phyloP scores from a whole-genome alignment of 1,140 invertebrate species.

The Diplogasteroides magnus region DNA sequence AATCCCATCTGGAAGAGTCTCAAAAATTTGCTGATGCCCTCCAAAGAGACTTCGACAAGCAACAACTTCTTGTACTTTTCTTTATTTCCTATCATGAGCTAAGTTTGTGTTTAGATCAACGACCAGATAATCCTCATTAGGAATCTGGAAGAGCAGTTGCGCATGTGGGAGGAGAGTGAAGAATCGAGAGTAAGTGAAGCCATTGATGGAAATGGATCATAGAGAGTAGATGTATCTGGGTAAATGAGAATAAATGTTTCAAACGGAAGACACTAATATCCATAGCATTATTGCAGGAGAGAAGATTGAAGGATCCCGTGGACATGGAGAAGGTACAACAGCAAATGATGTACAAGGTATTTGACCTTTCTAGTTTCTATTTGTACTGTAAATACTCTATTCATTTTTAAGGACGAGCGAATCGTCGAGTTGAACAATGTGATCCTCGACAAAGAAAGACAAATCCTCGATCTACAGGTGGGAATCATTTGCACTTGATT shows the following conservation, averaged over 20 bases:
- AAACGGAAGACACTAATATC: conserved; percentile 4
- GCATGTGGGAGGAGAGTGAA: background rate
- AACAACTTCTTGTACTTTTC: no score
- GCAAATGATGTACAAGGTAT: conserved; percentile 25
- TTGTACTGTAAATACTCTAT: background rate
- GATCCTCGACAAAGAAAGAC: conserved; percentile 36
- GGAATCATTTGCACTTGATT: background rate
- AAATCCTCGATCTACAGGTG: conserved; percentile 34
- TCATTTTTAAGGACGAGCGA: conserved; percentile 20
- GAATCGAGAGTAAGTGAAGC: background rate
- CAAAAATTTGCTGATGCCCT: background rate
- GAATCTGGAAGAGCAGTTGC: conserved; percentile 4
- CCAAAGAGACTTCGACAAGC: conserved; percentile 3
- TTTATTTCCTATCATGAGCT: no score
- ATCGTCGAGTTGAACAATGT: conserved; percentile 36
- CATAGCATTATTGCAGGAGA: background rate
- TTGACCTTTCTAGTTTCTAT: no score
- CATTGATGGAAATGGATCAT: no score
- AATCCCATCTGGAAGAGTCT: conserved; percentile 10
- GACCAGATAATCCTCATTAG: conserved; percentile 17
- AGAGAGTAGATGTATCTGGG: no score
- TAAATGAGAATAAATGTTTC: background rate
- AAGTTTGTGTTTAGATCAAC: conserved; percentile 1
- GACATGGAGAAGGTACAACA: conserved; percentile 22
- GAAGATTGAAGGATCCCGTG: background rate